A percentile compares a stretch with the other conserved stretches of the same genome.
phyloP scores from a whole-genome alignment of 1,140 invertebrate genomes.

The Venturia canescens region DNA sequence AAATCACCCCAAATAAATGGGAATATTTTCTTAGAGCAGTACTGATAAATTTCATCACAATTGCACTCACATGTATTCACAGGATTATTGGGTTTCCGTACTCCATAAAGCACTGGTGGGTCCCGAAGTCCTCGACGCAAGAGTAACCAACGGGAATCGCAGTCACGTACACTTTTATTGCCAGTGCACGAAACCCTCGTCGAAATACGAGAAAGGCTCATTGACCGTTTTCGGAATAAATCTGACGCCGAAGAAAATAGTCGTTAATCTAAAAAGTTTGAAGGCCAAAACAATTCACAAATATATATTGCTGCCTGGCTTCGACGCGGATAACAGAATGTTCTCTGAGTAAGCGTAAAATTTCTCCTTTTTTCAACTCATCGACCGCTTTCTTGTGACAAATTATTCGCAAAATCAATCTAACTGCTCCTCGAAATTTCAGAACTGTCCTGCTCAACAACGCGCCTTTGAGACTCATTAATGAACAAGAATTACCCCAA shows the following conservation, averaged over 20 bases:
- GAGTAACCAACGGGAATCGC: slow-evolving; percentile 61
- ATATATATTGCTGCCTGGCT: slow-evolving; percentile 69
- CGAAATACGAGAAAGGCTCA: slow-evolving; percentile 67
- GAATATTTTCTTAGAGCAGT: not conserved
- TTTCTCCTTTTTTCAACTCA: slow-evolving; percentile 13
- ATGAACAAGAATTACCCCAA: slow-evolving; percentile 72
- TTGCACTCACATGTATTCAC: slow-evolving; percentile 27
- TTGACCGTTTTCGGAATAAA: slow-evolving; percentile 75
- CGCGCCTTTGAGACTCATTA: slow-evolving; percentile 69
- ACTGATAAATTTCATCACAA: not conserved
- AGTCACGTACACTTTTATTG: slow-evolving; percentile 70
- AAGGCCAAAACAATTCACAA: slow-evolving; percentile 66
- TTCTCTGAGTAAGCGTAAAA: slow-evolving; percentile 65
- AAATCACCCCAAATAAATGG: not conserved
- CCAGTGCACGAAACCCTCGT: slow-evolving; percentile 73
- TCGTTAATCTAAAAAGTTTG: slow-evolving; percentile 59
- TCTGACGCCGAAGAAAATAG: slow-evolving; percentile 60
- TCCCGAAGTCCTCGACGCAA: slow-evolving; percentile 71
- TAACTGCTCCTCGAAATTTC: slow-evolving; percentile 58
- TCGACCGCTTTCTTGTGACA: not conserved
- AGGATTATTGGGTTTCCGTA: slow-evolving; percentile 77
- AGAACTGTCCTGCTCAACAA: slow-evolving; percentile 78
- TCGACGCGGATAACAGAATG: slow-evolving; percentile 64
- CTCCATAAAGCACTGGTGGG: slow-evolving; percentile 76
- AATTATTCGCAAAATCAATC: not conserved